A percentile compares a stretch with the other conserved stretches of the same genome.
Evolutionary conservation across 2,797 vertebrate species (phyloP).

Genomic region (Garrulus glandarius): DNA sequence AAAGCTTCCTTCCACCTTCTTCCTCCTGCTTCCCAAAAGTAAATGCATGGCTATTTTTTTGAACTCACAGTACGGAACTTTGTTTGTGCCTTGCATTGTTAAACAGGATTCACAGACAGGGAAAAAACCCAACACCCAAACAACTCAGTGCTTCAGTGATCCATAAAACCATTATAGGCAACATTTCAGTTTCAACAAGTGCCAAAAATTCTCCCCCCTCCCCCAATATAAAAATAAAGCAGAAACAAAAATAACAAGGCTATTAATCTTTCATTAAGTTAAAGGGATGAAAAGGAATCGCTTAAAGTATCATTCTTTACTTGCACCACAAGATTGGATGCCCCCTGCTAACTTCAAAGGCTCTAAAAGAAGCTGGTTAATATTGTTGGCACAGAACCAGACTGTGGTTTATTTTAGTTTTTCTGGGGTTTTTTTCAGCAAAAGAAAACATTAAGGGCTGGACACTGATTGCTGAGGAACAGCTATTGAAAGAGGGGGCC

Average conservation of each 20-base stretch:
- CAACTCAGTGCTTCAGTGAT: conserved; percentile 71
- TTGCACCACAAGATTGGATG: conserved; percentile 87
- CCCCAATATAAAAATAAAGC: conserved; percentile 74
- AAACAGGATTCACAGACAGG: conserved; percentile 6
- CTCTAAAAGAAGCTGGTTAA: conserved; percentile 86
- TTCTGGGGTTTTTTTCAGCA: conserved; percentile 72
- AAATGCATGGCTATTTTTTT: neutral
- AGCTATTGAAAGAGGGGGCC: neutral
- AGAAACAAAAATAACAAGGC: conserved; percentile 98
- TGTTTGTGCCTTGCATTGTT: conserved; percentile 56
- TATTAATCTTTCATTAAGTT: conserved; percentile 99
- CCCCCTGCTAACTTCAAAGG: conserved; percentile 99
- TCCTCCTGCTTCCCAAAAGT: neutral
- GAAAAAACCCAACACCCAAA: neutral
- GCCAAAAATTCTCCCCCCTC: conserved; percentile 69
- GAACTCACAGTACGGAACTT: neutral
- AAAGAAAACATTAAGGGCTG: conserved; percentile 57
- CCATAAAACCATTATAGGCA: conserved; percentile 81
- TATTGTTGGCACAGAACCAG: conserved; percentile 91
- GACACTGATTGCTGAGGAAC: conserved; percentile 26
- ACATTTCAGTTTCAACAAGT: conserved; percentile 79
- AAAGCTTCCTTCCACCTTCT: neutral
- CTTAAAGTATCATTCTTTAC: conserved; percentile 96
- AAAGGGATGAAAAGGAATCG: conserved; percentile 98
- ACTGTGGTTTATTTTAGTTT: conserved; percentile 86